A percentile compares a stretch with the other conserved stretches of the same genome.
Conservation (phyloP, 1,140 invertebrate species). For the Hylaeus anthracinus region DNA sequence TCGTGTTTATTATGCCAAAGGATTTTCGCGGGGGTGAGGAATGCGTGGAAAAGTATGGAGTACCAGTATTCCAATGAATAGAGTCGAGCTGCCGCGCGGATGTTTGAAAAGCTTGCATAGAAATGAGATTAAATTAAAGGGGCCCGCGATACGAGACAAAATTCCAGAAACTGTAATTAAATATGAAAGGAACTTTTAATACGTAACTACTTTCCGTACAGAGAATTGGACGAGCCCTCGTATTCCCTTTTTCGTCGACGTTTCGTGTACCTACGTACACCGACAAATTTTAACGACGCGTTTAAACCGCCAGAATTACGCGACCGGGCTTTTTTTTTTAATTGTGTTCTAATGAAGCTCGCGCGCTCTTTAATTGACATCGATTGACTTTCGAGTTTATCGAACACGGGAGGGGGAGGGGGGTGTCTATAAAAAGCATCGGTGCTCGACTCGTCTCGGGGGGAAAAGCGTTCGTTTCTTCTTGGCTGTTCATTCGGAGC, state of each 20-base stretch:
- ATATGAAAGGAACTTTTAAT: constrained; percentile 44
- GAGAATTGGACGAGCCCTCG: background rate
- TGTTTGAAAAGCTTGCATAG: constrained; percentile 35
- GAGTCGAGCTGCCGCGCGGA: background rate
- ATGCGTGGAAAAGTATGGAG: background rate
- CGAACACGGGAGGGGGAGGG: background rate
- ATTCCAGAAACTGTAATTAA: constrained; percentile 41
- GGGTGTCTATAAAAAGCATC: background rate
- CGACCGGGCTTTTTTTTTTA: constrained; percentile 21
- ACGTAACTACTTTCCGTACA: constrained; percentile 13
- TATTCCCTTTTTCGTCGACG: background rate
- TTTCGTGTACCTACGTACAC: background rate
- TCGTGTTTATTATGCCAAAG: background rate
- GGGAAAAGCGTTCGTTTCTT: background rate
- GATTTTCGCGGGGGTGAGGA: background rate
- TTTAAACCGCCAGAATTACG: constrained; percentile 17
- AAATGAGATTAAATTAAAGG: constrained; percentile 42
- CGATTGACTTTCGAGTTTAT: constrained; percentile 31
- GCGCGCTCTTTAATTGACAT: constrained; percentile 36
- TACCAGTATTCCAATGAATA: constrained; percentile 12
- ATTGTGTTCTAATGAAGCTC: constrained; percentile 43
- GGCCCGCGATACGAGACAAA: constrained; percentile 23
- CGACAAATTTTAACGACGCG: constrained; percentile 35
- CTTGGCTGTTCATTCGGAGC: background rate
- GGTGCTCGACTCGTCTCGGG: background rate